phyloP scores from a whole-genome alignment of 2,113 vertebrate genomes.

The Pterophyllum scalare region DNA sequence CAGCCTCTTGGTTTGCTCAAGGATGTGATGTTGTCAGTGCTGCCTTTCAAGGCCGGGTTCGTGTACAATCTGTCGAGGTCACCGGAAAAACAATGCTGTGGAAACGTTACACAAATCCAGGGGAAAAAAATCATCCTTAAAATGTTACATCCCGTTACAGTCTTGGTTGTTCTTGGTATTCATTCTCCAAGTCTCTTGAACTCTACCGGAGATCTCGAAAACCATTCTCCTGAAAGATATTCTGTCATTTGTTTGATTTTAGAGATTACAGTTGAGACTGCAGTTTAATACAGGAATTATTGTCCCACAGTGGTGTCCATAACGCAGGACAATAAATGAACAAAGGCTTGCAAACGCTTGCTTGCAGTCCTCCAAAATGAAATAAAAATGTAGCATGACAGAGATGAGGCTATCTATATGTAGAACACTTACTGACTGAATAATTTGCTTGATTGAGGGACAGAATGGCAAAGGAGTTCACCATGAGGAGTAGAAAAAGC shows the following conservation, averaged over 20 bases:
- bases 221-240: accelerated
- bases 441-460: neutral
- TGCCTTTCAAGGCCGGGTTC: conserved; percentile 72
- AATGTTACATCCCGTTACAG: neutral
- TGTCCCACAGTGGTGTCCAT: neutral
- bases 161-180: neutral
- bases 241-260: neutral
- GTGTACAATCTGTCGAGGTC: conserved; percentile 65
- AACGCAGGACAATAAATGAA: neutral
- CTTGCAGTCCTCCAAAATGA: neutral
- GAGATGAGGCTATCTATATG: accelerated
- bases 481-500: neutral
- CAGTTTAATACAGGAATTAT: neutral
- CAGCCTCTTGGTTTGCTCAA: conserved; percentile 66
- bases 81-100: conserved; percentile 62
- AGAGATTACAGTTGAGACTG: neutral
- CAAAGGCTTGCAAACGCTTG: neutral
- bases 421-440: neutral
- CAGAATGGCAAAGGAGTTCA: neutral
- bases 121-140: neutral
- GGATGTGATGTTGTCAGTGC: conserved; percentile 71
- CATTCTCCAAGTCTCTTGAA: neutral
- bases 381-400: neutral
- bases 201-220: neutral
- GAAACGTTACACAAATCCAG: conserved; percentile 52